Evolutionary conservation across 2,113 vertebrate genomes (phyloP).

Genomic region (Mesembrinibis cayennensis): DNA sequence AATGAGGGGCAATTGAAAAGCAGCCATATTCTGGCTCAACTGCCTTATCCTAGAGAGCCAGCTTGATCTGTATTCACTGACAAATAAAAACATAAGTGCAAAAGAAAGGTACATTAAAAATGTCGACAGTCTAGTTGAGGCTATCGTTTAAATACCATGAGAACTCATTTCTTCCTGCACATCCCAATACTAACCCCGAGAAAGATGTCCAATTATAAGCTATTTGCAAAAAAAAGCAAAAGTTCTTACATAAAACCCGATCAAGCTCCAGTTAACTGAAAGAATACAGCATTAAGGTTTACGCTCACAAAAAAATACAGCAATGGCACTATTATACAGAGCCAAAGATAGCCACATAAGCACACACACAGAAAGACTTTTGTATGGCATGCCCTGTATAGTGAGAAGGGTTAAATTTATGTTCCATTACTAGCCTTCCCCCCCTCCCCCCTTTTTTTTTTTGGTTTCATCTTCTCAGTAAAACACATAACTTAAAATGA

Average conservation of each 20-base stretch:
- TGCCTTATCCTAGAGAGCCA: neutral
- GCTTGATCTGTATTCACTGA: neutral
- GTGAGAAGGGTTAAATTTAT: slow-evolving; percentile 83
- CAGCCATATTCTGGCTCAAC: neutral
- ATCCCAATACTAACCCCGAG: neutral
- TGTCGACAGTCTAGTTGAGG: neutral
- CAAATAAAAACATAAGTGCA: neutral
- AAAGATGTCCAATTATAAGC: neutral
- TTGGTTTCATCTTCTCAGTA: slow-evolving; percentile 94
- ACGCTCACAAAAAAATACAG: slow-evolving; percentile 9
- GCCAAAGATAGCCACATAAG: neutral
- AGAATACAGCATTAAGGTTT: slow-evolving; percentile 12
- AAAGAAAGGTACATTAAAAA: neutral
- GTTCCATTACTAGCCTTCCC: slow-evolving; percentile 83
- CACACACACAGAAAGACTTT: neutral
- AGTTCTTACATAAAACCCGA: slow-evolving; percentile 2
- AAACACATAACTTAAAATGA: slow-evolving; percentile 99
- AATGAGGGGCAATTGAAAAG: neutral
- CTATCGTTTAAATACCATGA: neutral
- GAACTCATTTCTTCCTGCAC: neutral
- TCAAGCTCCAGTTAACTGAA: slow-evolving; percentile 31
- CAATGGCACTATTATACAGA: neutral
- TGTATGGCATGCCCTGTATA: slow-evolving; percentile 22
- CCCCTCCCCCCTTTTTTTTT: neutral
- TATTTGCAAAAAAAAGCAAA: neutral